phyloP scores from a whole-genome alignment of 2,888 invertebrate species.

The Andrena bucephala region DNA sequence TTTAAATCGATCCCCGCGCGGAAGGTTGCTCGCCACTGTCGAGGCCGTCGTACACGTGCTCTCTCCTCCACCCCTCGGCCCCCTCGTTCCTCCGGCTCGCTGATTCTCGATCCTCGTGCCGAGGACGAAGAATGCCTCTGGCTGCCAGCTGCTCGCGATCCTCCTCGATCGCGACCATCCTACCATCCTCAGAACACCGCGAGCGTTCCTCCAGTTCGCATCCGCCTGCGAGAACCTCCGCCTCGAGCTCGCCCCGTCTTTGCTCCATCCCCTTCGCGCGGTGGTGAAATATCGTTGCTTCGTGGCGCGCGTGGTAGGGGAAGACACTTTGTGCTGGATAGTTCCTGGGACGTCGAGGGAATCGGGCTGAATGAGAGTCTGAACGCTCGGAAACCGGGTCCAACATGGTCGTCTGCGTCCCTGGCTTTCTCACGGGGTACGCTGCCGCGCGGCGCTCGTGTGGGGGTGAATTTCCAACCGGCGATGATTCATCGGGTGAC shows the following conservation, averaged over 20 bases:
- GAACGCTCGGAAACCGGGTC: not conserved
- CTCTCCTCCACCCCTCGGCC: constrained; percentile 34
- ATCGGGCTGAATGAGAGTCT: not conserved
- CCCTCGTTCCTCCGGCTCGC: constrained; percentile 35
- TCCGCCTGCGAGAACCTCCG: not conserved
- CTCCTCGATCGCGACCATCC: constrained; percentile 32
- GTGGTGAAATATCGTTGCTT: not conserved
- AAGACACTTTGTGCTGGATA: not conserved
- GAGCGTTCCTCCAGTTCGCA: constrained; percentile 30
- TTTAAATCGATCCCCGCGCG: constrained; percentile 21
- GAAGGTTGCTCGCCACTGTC: constrained; percentile 44
- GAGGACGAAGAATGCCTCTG: constrained; percentile 49
- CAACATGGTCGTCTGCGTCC: constrained; percentile 83
- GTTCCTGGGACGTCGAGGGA: not conserved
- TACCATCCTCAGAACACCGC: constrained; percentile 43
- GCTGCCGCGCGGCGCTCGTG: constrained; percentile 57
- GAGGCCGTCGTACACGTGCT: constrained; percentile 50
- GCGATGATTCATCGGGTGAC: constrained; percentile 49
- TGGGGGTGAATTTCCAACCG: constrained; percentile 51
- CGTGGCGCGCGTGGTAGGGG: not conserved
- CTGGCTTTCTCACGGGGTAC: constrained; percentile 83
- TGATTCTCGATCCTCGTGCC: constrained; percentile 59
- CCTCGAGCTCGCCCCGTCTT: not conserved
- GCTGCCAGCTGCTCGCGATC: constrained; percentile 66
- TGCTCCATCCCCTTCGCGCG: not conserved